A percentile compares a stretch with the other conserved stretches of the same genome.
Conservation (phyloP, 2,797 vertebrate species). For the Melanotaenia boesemani region DNA sequence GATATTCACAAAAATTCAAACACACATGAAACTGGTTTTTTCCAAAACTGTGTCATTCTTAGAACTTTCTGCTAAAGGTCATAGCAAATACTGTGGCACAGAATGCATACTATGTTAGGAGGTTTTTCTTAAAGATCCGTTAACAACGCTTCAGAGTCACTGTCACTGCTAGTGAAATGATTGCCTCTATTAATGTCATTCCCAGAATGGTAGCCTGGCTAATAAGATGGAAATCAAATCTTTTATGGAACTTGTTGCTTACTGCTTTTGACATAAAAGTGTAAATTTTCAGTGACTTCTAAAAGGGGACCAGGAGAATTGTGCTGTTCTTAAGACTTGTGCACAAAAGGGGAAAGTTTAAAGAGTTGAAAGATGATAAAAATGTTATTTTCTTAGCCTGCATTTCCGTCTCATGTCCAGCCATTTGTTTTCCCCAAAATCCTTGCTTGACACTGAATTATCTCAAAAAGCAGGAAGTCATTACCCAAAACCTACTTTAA, state of each 20-base stretch:
- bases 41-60: conserved; percentile 37
- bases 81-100: conserved; percentile 46
- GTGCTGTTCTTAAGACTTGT: conserved; percentile 28
- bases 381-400: conserved; percentile 59
- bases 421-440: conserved; percentile 58
- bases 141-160: conserved; percentile 51
- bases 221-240: conserved; percentile 66
- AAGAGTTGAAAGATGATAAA: conserved; percentile 42
- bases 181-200: conserved; percentile 67
- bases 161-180: conserved; percentile 59
- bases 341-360: conserved; percentile 51
- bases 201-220: conserved; percentile 48
- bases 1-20: conserved; percentile 41
- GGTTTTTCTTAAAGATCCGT: conserved; percentile 64
- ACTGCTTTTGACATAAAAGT: conserved; percentile 46
- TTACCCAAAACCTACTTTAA: conserved; percentile 81
- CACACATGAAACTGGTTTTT: conserved; percentile 42
- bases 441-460: conserved; percentile 66
- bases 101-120: conserved; percentile 60
- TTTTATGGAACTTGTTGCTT: conserved; percentile 52
- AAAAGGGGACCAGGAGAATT: conserved; percentile 30
- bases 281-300: conserved; percentile 43
- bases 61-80: conserved; percentile 64
- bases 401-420: conserved; percentile 65
- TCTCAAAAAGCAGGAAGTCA: conserved; percentile 77